Evolutionary conservation across 1,140 invertebrate genomes (phyloP).

Genomic region (Bemisia tabaci): DNA sequence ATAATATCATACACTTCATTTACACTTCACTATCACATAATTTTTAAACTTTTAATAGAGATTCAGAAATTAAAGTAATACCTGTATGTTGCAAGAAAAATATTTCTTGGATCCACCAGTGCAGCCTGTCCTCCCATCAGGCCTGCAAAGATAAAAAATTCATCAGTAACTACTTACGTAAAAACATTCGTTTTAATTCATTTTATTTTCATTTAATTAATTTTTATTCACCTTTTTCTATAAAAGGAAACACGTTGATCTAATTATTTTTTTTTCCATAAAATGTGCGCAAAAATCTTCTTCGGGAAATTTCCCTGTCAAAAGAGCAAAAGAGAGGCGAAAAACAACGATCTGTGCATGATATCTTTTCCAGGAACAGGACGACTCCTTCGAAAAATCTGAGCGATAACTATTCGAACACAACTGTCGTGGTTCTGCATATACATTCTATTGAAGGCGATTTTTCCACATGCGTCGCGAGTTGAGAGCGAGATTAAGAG

Average conservation of each 20-base stretch:
- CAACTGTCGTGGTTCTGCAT: too few relatives aligned
- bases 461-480: too few relatives aligned
- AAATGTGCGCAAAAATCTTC: neutral
- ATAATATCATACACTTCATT: too few relatives aligned
- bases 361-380: too few relatives aligned
- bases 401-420: too few relatives aligned
- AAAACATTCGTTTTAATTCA: neutral
- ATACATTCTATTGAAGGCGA: too few relatives aligned
- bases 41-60: too few relatives aligned
- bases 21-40: too few relatives aligned
- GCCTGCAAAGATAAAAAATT: slow-evolving; percentile 13
- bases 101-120: slow-evolving; percentile 60
- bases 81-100: slow-evolving; percentile 82
- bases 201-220: slow-evolving; percentile 6
- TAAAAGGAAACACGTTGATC: slow-evolving; percentile 15
- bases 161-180: neutral
- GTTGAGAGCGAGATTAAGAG: too few relatives aligned
- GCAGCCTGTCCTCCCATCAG: slow-evolving; percentile 34
- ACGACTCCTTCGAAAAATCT: too few relatives aligned
- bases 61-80: too few relatives aligned
- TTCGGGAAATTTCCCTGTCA: neutral
- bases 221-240: slow-evolving; percentile 2
- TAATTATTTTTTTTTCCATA: slow-evolving; percentile 28
- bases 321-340: neutral
- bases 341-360: too few relatives aligned